phyloP scores from a whole-genome alignment of 1,140 invertebrate genomes.

The Marisa cornuarietis region DNA sequence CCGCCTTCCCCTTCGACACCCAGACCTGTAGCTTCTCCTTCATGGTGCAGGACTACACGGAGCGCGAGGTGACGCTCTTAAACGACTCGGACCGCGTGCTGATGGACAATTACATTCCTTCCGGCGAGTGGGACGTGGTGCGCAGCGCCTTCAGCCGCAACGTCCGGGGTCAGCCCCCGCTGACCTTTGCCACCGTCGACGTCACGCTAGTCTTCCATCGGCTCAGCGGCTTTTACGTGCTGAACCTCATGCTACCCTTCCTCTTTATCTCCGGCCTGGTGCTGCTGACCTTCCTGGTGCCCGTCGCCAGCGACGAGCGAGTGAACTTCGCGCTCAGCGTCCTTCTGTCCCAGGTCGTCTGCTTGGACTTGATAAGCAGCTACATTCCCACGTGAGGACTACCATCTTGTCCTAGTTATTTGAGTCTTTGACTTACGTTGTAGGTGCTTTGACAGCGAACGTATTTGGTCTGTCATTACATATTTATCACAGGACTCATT shows the following conservation, averaged over 20 bases:
- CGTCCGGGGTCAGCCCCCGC: not conserved
- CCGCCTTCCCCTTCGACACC: slow-evolving; percentile 13
- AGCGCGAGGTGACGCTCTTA: not conserved
- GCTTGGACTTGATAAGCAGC: slow-evolving; percentile 82
- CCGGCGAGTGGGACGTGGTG: slow-evolving; percentile 5
- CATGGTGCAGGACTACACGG: not conserved
- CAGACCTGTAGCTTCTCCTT: slow-evolving; percentile 10
- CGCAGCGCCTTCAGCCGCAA: not conserved
- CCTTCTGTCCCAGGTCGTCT: slow-evolving; percentile 65
- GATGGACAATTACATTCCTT: not conserved
- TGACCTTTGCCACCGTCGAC: not conserved
- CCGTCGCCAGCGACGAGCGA: slow-evolving; percentile 70
- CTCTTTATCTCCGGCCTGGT: slow-evolving; percentile 3
- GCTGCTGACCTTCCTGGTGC: slow-evolving; percentile 69
- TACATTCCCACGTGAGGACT: slow-evolving; percentile 74
- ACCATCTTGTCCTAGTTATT: not conserved
- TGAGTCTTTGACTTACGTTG: not conserved
- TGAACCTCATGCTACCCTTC: slow-evolving; percentile 6
- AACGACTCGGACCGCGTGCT: no score
- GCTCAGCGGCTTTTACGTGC: not conserved
- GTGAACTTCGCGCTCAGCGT: slow-evolving; percentile 78
- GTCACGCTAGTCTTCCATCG: slow-evolving; percentile 4
- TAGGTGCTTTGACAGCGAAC: no score
- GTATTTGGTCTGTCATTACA: no score
- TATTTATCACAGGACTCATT: not conserved